Evolutionary conservation across 2,888 invertebrate species (phyloP).

Genomic region (Galerucella pusilla): DNA sequence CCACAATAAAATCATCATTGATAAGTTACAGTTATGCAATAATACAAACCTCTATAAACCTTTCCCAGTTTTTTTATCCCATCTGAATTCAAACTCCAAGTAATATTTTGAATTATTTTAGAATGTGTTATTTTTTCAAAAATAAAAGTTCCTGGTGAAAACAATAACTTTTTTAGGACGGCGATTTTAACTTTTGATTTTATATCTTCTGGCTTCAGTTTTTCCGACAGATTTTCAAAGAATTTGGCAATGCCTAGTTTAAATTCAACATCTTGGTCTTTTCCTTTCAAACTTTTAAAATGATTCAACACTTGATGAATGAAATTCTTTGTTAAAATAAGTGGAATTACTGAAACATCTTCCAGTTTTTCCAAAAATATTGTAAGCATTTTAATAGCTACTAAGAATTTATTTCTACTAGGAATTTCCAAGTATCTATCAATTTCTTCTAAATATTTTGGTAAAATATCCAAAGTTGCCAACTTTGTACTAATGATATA

Average conservation of each 20-base stretch:
- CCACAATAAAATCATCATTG: too few relatives aligned
- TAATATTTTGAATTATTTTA: constrained; percentile 73
- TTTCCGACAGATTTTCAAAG: constrained; percentile 67
- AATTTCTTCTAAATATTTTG: constrained; percentile 70
- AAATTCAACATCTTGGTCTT: constrained; percentile 70
- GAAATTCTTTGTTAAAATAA: constrained; percentile 73
- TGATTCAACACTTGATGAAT: constrained; percentile 73
- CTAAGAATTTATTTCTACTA: constrained; percentile 71
- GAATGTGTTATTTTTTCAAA: constrained; percentile 79
- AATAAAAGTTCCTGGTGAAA: constrained; percentile 78
- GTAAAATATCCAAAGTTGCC: constrained; percentile 67
- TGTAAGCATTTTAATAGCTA: constrained; percentile 71
- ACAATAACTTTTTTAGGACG: constrained; percentile 73
- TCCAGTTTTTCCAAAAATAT: constrained; percentile 67
- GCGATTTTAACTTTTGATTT: constrained; percentile 69
- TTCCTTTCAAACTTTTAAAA: constrained; percentile 70
- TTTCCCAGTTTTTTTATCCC: constrained; percentile 74
- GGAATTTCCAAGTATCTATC: constrained; percentile 67
- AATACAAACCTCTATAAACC: constrained; percentile 66
- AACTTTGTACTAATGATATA: constrained; percentile 70
- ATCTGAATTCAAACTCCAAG: constrained; percentile 69
- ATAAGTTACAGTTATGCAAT: background rate
- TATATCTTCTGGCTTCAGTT: constrained; percentile 67
- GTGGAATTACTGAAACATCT: constrained; percentile 66
- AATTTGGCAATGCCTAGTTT: constrained; percentile 70